Base-by-base conservation (phyloP, 92 coral and sea anemone species). In the Porites rus region DNA sequence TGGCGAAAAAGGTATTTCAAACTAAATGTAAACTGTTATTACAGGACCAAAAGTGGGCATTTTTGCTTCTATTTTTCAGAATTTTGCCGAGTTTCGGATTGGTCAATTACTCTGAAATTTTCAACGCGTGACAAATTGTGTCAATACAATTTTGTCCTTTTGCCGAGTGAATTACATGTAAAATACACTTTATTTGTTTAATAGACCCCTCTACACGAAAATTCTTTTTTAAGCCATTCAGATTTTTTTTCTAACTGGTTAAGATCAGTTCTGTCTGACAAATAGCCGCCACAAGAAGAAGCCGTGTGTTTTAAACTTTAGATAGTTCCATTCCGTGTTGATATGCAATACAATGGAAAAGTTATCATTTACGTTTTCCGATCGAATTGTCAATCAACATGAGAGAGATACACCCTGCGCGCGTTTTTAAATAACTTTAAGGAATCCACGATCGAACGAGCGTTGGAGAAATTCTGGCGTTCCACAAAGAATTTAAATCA, bases 171-270 rank as follows among this genome's bases (percentile, higher is more conserved):
- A 53, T 74, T 70, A 69, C 86, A 31, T 69, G 7, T 14, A 31
- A 38, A n/a, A 43, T 12, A 80, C 54, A 50, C 60, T 72, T 80
- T 21, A 19, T 79, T 79, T 79, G 19, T 53, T 66, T 65, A 38
- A 38, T 38, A 80, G 85, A 54, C 68, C 65, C 51, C 46, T 71
- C 56, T 17, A 43, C 77, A 43, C 77, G 78, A 16, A 81, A 10
- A 12, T 68, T 75, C 22, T 43, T 69, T 51, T 20, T 8, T 18
- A 21, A 25, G 51, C 51, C 25, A 63, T n/a, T 28, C 46, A 38
- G 46, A 38, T 38, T 38, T 38, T 38, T 38, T 38, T 38, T 38
- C 46, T 38, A 38, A 3, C 46, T 38, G 46, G 46, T 4, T 38
- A 38, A 38, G 46, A 3, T 38, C 6, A 38, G 46, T 76, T 59